phyloP scores from a whole-genome alignment of 2,113 vertebrate species.

The Nibea coibor region DNA sequence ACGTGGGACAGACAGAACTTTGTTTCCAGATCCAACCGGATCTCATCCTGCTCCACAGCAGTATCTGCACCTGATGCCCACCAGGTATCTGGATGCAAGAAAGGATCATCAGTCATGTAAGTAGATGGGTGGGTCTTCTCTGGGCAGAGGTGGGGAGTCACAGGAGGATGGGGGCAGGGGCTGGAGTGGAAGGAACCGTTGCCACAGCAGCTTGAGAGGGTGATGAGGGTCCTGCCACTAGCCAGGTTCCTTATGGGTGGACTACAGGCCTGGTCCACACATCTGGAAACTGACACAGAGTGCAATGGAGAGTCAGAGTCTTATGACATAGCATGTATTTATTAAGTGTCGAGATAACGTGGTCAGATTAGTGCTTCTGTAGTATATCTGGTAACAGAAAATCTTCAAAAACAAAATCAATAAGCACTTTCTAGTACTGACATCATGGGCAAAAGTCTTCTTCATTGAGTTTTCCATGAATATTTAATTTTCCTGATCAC shows the following conservation, averaged over 20 bases:
- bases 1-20: slow-evolving; percentile 89
- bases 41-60: slow-evolving; percentile 81
- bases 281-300: slow-evolving; percentile 82
- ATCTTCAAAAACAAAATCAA: neutral
- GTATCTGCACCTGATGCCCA: slow-evolving; percentile 85
- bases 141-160: slow-evolving; percentile 67
- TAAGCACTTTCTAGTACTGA: slow-evolving; percentile 14
- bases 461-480: slow-evolving; percentile 41
- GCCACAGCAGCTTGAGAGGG: slow-evolving; percentile 83
- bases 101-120: slow-evolving; percentile 89
- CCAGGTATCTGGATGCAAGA: slow-evolving; percentile 87
- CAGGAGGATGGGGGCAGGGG: slow-evolving; percentile 67
- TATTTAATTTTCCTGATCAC: slow-evolving; percentile 52
- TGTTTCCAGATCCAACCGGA: slow-evolving; percentile 88
- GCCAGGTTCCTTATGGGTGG: slow-evolving; percentile 90
- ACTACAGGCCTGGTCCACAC: slow-evolving; percentile 87
- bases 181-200: slow-evolving; percentile 79
- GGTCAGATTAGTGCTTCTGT: neutral
- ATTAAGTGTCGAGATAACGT: neutral
- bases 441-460: slow-evolving; percentile 33
- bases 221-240: slow-evolving; percentile 85
- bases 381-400: neutral
- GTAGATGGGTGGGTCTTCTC: slow-evolving; percentile 83
- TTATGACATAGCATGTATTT: neutral
- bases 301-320: slow-evolving; percentile 19